Percentiles rank a stretch among this genome's conserved stretches.
These are phyloP conservation scores for Oegoconia quadripuncta DNA, from an alignment of 2,888 invertebrate genomes.

Conservation along the genomic window DNA sequence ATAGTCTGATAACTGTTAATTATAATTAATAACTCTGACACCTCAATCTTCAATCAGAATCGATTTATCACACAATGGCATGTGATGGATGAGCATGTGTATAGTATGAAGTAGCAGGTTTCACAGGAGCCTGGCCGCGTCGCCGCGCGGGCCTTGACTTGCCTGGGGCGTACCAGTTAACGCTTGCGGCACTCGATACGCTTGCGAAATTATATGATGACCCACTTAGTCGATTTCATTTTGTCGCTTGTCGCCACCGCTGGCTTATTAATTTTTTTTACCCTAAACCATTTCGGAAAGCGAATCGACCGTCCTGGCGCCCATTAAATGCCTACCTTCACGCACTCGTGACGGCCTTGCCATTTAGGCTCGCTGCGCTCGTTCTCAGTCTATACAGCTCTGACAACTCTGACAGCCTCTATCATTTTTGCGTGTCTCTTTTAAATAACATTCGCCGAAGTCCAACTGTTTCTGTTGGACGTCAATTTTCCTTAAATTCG, in stretches of 20 bases:
- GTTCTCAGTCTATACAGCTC: conserved; percentile 23
- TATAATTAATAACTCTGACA: too few species aligned
- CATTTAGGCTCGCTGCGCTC: conserved; percentile 30
- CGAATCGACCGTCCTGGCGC: conserved; percentile 22
- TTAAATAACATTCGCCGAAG: too few species aligned
- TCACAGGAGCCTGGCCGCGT: conserved; percentile 47
- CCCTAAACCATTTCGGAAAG: conserved; percentile 51
- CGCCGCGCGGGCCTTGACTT: conserved; percentile 63
- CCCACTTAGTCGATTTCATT: conserved; percentile 73
- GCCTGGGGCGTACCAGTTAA: conserved; percentile 66
- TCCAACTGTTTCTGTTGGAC: too few species aligned
- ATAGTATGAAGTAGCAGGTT: conserved; percentile 20
- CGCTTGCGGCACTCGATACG: conserved; percentile 74
- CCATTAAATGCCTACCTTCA: conserved; percentile 26
- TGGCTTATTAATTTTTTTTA: conserved; percentile 58
- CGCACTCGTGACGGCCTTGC: conserved; percentile 35
- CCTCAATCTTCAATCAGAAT: too few species aligned
- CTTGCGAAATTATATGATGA: conserved; percentile 77
- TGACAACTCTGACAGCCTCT: conserved; percentile 23
- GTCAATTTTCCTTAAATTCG: conserved; percentile 15
- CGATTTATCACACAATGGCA: too few species aligned
- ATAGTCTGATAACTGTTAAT: too few species aligned
- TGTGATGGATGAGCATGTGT: conserved; percentile 18
- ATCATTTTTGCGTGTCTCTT: too few species aligned
- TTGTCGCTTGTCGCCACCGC: conserved; percentile 57